Evolutionary conservation across 2,888 invertebrate species (phyloP), one percentile per base, ranked within the genome.

Genomic region (Agrotis puta): DNA sequence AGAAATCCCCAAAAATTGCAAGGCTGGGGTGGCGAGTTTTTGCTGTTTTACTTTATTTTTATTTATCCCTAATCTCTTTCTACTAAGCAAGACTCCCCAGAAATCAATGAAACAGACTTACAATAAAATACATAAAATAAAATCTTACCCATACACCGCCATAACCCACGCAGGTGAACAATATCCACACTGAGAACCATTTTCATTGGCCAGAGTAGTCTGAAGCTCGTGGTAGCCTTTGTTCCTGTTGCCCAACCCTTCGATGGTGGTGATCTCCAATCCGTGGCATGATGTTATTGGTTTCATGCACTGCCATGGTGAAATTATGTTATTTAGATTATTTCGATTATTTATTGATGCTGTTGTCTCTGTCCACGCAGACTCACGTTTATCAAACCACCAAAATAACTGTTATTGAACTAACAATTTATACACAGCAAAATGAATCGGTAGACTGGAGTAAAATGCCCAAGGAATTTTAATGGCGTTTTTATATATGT

Each of bases 101-200:
- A n/a, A 54, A 54, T 27, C 11, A 2, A n/a, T 54, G n/a, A 6
- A 13, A 27, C n/a, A 33, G 5, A 13, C 27, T 9, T 22, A 24
- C n/a, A n/a, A n/a, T 53, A 11, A 24, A 24, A 54, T 5, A 27
- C 54, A 24, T 16, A 3, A 24, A 53, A 18, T 0, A 18, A n/a
- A 56, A 56, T 14, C 67, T 67, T 88, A 97, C 97, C 97, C 96
- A 90, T 97, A 96, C 97, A 98, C 97, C 79, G 97, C 96, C 97
- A 98, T 97, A 61, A 98, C 96, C 97, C 98, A 97, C 2, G 97
- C 98, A 0, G 98, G 97, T 14, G 97, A 97, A 88, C 98, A 98
- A 86, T 96, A 97, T 0, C 98, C 98, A 88, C 98, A 98, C 88
- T 98, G 98, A 0, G 97, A 96, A 3, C 97, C 98, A 89, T 97